Evolutionary conservation across 2,888 invertebrate genomes (phyloP).

Genomic region (Drosophila fulvimacula): DNA sequence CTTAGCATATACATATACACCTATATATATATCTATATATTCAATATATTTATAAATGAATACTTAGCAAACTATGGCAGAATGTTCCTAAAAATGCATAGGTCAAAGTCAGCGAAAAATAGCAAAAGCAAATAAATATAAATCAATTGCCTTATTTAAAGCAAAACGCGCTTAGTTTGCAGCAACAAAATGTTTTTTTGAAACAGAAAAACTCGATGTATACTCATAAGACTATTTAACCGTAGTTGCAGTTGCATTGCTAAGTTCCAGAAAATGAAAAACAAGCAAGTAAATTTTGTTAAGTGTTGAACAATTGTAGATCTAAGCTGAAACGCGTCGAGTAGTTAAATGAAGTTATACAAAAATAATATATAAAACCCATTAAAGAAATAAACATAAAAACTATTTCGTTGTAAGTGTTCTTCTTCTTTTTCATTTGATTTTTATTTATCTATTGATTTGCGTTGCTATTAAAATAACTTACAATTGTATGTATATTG

Average conservation of each 20-base stretch:
- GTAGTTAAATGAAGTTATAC: constrained; percentile 54
- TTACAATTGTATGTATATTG: constrained; percentile 32
- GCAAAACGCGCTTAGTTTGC: constrained; percentile 75
- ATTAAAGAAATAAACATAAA: constrained; percentile 31
- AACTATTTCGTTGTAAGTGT: constrained; percentile 13
- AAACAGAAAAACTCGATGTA: constrained; percentile 43
- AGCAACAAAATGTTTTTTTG: constrained; percentile 51
- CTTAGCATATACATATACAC: constrained; percentile 28
- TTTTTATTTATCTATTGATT: constrained; percentile 34
- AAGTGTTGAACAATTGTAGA: constrained; percentile 52
- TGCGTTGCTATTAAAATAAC: constrained; percentile 29
- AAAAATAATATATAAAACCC: constrained; percentile 37
- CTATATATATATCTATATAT: constrained; percentile 41
- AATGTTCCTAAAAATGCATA: constrained; percentile 70
- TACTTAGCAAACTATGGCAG: constrained; percentile 61
- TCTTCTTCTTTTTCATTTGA: constrained; percentile 29
- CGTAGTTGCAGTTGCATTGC: constrained; percentile 22
- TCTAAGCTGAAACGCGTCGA: constrained; percentile 55
- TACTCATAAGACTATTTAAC: constrained; percentile 45
- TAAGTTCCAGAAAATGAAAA: constrained; percentile 29
- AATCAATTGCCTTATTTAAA: constrained; percentile 73
- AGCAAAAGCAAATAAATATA: constrained; percentile 5
- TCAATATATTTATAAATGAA: constrained; percentile 50
- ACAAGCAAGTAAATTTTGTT: constrained; percentile 32
- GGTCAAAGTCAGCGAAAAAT: constrained; percentile 25